Conservation (phyloP, 2,888 invertebrate genomes). For the Noctua janthe region DNA sequence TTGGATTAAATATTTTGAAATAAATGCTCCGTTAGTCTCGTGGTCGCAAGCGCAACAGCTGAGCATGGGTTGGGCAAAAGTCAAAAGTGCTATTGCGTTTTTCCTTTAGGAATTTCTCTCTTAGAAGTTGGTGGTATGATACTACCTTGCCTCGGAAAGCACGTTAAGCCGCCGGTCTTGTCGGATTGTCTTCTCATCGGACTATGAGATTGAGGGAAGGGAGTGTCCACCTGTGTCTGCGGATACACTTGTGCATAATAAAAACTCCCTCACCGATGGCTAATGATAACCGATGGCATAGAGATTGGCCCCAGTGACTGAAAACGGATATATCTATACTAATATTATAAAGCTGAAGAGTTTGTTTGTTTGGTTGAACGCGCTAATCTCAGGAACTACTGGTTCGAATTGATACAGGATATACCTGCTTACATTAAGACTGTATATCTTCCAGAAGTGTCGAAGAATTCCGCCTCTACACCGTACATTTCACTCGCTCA, state of each 20-base stretch:
- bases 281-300: too few relatives aligned
- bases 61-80: neutral
- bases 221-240: neutral
- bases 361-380: too few relatives aligned
- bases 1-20: neutral
- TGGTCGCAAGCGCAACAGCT: neutral
- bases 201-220: neutral
- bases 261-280: neutral
- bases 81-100: neutral
- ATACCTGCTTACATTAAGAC: constrained; percentile 14
- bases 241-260: neutral
- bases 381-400: too few relatives aligned
- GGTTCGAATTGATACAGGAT: neutral
- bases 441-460: constrained; percentile 25
- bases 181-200: neutral
- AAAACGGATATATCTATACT: neutral
- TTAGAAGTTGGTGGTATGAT: neutral
- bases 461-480: constrained; percentile 15
- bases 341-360: too few relatives aligned
- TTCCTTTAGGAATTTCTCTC: neutral
- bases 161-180: neutral
- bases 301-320: neutral
- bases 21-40: neutral
- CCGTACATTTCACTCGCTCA: constrained; percentile 52
- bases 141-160: neutral